Conservation (phyloP, 2,888 invertebrate species). For the Polymixis lichenea region DNA sequence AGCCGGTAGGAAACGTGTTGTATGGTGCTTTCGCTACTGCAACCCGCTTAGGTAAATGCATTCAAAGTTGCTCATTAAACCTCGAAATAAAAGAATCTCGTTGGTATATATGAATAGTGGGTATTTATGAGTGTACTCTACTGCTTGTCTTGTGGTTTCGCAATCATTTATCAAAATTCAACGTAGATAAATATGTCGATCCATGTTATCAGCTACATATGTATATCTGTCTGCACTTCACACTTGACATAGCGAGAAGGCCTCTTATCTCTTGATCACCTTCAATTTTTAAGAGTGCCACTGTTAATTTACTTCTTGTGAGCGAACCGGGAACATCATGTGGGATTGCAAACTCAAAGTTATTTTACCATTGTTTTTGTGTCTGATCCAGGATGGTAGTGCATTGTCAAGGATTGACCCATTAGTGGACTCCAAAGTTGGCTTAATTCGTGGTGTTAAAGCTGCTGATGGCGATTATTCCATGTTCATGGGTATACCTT, state of each 20-base stretch:
- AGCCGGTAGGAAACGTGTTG: no score
- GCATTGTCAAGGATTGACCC: slow-evolving; percentile 72
- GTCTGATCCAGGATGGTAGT: slow-evolving; percentile 50
- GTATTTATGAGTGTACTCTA: no score
- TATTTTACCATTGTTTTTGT: slow-evolving; percentile 51
- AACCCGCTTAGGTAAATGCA: not conserved
- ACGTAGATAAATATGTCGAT: slow-evolving; percentile 8
- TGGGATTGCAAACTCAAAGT: slow-evolving; percentile 34
- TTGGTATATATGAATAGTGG: slow-evolving; percentile 1
- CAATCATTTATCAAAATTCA: slow-evolving; percentile 18
- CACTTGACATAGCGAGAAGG: slow-evolving; percentile 35
- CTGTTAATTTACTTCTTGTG: not conserved
- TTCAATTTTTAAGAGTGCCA: not conserved
- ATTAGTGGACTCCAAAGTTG: slow-evolving; percentile 74
- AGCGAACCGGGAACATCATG: slow-evolving; percentile 53
- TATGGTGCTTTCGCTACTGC: no score
- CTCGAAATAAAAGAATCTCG: not conserved
- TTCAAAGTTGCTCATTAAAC: not conserved
- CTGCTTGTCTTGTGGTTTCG: no score
- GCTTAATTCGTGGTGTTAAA: slow-evolving; percentile 74
- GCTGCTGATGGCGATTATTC: slow-evolving; percentile 76
- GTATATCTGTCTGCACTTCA: slow-evolving; percentile 34
- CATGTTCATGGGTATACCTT: slow-evolving; percentile 82
- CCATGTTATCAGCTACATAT: slow-evolving; percentile 17
- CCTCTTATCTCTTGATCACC: slow-evolving; percentile 31